phyloP scores from a whole-genome alignment of 2,888 invertebrate genomes.

The Acrocyrtus sp. region DNA sequence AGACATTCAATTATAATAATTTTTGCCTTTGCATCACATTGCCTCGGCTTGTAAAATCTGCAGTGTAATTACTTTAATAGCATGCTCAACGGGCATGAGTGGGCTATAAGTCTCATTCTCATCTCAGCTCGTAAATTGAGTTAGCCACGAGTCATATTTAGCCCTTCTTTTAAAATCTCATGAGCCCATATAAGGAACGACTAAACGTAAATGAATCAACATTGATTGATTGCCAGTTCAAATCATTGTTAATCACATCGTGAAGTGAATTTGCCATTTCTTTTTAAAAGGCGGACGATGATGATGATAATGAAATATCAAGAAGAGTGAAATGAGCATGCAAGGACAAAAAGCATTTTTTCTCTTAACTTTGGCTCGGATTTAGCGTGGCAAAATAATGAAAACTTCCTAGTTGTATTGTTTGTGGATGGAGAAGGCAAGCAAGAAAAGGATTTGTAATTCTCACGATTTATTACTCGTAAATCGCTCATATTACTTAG shows the following conservation, averaged over 20 bases:
- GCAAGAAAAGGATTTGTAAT: conserved; percentile 24
- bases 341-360: conserved; percentile 35
- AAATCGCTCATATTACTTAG: conserved; percentile 32
- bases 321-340: conserved; percentile 17
- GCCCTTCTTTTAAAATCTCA: conserved; percentile 22
- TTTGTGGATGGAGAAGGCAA: too few species aligned
- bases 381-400: background rate
- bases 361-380: conserved; percentile 10
- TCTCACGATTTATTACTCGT: conserved; percentile 48
- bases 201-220: conserved; percentile 18
- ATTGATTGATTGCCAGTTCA: conserved; percentile 51
- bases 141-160: conserved; percentile 42
- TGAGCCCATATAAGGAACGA: conserved; percentile 35
- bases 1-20: conserved; percentile 13
- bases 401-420: conserved; percentile 39
- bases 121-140: conserved; percentile 47
- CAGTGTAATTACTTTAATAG: conserved; percentile 34
- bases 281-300: conserved; percentile 8
- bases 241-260: conserved; percentile 47
- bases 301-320: conserved; percentile 2
- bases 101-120: conserved; percentile 2
- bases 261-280: conserved; percentile 38
- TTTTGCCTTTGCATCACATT: conserved; percentile 23
- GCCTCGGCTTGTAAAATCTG: conserved; percentile 18
- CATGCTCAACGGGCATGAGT: conserved; percentile 32